Base-by-base conservation (phyloP, 2,113 vertebrate species). In the Mastomys natalensis region DNA sequence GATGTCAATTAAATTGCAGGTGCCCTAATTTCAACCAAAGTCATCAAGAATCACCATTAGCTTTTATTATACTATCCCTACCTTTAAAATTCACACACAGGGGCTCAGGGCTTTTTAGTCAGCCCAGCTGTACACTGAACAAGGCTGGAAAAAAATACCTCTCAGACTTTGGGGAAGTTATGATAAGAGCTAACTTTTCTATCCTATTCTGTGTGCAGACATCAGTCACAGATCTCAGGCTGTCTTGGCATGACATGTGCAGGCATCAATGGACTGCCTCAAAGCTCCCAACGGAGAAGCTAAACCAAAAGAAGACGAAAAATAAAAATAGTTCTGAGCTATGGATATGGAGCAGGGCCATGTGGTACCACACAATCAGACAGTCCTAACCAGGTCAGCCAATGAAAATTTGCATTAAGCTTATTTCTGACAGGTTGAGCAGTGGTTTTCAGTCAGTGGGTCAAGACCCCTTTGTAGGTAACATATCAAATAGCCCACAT, bases 1-100 rank as follows among this genome's bases (percentile, higher is more conserved):
- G 96, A 98, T 96, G 97, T 97, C 98, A 97, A 98, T 98, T 98
- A 98, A 98, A 98, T 97, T 86, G 92, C 98, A 99, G 98, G 98
- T 98, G 98, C 98, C 97, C 97, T 94, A 94, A 97, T 97, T 98
- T 98, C 97, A 96, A 86, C 85, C 87, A 89, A 98, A 98, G 97
- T 96, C 98, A 96, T 98, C 97, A 94, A 97, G 96, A 98, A 97
- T 97, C 93, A 90, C 97, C 96, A 82, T 89, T 96, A 90, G 92
- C 55, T 97, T 97, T 95, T 92, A 97, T 95, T 96, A 93, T 97
- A 86, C 10, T 89, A 26, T 55, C 29, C 74, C 48, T 97, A 74
- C 93, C 91, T 97, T 94, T 81, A 96, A 85, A 90, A 90, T n/a
- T 91, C 90, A 66, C 55, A 64, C 45, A 5, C 48, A 48, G 70